phyloP scores from a whole-genome alignment of 2,113 vertebrate species.

The Actenoides lindsayi region DNA sequence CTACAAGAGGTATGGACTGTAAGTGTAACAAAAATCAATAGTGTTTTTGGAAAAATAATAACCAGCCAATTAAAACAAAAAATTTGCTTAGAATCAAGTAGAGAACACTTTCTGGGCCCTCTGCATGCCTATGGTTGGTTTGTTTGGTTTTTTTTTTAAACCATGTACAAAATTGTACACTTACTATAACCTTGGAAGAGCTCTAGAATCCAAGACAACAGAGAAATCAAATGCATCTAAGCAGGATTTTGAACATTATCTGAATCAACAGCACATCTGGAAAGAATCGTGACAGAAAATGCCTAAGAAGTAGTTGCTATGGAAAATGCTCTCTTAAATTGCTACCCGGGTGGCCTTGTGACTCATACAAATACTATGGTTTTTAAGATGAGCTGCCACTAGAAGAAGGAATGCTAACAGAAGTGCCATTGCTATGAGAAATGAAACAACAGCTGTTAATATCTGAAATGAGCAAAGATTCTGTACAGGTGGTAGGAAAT shows the following conservation, averaged over 20 bases:
- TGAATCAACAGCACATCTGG: slow-evolving; percentile 71
- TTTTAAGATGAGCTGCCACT: background rate
- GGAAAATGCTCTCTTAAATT: slow-evolving; percentile 64
- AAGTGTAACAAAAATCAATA: background rate
- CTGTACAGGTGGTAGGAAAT: background rate
- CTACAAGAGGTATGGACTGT: background rate
- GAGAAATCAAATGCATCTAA: background rate
- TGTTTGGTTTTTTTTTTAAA: background rate
- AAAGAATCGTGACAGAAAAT: slow-evolving; percentile 65
- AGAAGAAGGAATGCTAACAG: background rate
- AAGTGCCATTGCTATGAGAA: background rate
- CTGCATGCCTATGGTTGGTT: background rate
- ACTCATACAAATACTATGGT: slow-evolving; percentile 56
- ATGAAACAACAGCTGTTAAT: slow-evolving; percentile 7
- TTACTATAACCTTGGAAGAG: background rate
- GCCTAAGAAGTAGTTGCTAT: slow-evolving; percentile 44
- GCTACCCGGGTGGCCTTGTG: slow-evolving; percentile 64
- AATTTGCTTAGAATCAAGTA: background rate
- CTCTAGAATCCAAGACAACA: background rate
- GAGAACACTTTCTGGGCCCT: background rate
- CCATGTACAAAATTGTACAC: background rate
- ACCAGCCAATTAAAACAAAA: background rate
- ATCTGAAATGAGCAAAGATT: background rate
- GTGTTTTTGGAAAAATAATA: background rate
- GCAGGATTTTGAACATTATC: slow-evolving; percentile 58